Percentiles rank a stretch among this genome's conserved stretches.
Evolutionary conservation across 2,888 invertebrate species (phyloP).

Genomic region (Galeopsomyia nigrocyanea): DNA sequence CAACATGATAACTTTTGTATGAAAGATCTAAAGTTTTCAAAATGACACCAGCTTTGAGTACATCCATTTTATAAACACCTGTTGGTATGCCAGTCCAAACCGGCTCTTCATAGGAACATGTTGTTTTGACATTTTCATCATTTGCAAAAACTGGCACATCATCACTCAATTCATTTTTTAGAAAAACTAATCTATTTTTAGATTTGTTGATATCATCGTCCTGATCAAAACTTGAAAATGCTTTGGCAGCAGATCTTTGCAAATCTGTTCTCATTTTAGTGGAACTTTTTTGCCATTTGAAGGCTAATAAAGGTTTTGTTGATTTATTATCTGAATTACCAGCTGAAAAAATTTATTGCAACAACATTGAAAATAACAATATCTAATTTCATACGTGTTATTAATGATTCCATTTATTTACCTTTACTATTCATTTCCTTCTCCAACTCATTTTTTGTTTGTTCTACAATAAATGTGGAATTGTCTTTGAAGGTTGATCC

Average conservation of each 20-base stretch:
- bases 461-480: no score
- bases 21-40: slow-evolving; percentile 81
- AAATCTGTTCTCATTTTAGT: slow-evolving; percentile 41
- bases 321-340: slow-evolving; percentile 45
- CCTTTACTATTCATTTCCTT: no score
- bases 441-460: no score
- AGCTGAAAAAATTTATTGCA: slow-evolving; percentile 1
- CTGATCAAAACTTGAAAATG: slow-evolving; percentile 3
- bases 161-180: not conserved
- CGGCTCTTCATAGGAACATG: slow-evolving; percentile 82
- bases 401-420: no score
- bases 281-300: slow-evolving; percentile 56
- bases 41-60: slow-evolving; percentile 89
- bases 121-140: slow-evolving; percentile 63
- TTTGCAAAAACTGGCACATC: slow-evolving; percentile 13
- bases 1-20: slow-evolving; percentile 79
- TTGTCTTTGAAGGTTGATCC: no score
- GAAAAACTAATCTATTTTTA: not conserved
- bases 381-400: no score
- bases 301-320: slow-evolving; percentile 56
- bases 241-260: slow-evolving; percentile 23
- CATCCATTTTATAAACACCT: slow-evolving; percentile 81
- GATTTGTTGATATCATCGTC: not conserved
- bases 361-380: no score
- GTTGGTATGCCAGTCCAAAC: slow-evolving; percentile 82